Base-by-base conservation (phyloP, 2,113 vertebrate species). In the Tupaia tana region DNA sequence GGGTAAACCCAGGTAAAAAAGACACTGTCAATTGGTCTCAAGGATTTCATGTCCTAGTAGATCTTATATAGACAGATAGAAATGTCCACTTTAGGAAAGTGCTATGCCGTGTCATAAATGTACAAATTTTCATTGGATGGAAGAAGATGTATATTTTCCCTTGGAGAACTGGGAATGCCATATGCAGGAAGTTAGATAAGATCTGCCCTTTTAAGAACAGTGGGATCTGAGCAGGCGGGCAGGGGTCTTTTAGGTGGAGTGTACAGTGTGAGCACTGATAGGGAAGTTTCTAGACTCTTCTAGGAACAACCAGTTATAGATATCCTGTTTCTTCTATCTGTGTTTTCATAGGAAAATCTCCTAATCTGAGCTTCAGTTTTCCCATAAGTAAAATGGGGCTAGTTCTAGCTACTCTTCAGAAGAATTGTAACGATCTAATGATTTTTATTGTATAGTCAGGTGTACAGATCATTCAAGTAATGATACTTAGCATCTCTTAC, bases 321-420 rank as follows among this genome's bases (percentile, higher is more conserved):
- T 77, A 75, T 9, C 12, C 71, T 81, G 20, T 86, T 78, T 81
- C 59, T 77, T 75, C n/a, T n/a, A 34, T 16, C 56, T 91, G 29
- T 22, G 52, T 58, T 90, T 95, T 90, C 70, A 31, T 93, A 31
- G 20, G n/a, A 29, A 89, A 82, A 61, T 75, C 27, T 71, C 61
- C 70, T 66, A 19, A 70, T 59, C 7, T 52, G 3, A 86, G 67
- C 52, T 34, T 87, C 34, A 10, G 20, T 71, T 92, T 77, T 3
- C 27, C 7, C 58, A 5, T 79, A 64, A 78, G 43, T 64, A 56
- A 88, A 74, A 69, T 73, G 22, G 18, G 19, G 27, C 70, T 79
- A 6, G 18, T 61, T 91, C 69, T 81, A 24, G 31, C 14, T 52
- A 63, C 19, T 27, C 54, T 56, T 91, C 4, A 0, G 81, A 71